Percentiles rank a stretch among this genome's conserved stretches.
Conservation (phyloP, 2,888 invertebrate species). For the Odontomyia ornata region DNA sequence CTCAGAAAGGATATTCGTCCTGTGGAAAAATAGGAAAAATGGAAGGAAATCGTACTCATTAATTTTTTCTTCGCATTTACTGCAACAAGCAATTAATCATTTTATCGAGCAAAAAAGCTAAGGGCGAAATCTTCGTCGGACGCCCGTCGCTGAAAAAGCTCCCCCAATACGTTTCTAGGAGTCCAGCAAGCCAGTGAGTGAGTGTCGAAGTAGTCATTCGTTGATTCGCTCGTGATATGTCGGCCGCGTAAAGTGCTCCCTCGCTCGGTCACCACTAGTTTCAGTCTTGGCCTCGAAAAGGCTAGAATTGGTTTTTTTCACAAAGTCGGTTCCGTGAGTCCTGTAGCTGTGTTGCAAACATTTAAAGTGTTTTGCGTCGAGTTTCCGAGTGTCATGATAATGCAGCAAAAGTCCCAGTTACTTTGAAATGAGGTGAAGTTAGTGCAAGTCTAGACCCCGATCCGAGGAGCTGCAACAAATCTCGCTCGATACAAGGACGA, state of each 20-base stretch:
- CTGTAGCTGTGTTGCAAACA: conserved; percentile 1
- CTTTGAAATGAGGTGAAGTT: not conserved
- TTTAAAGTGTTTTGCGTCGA: not conserved
- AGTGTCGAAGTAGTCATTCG: conserved; percentile 24
- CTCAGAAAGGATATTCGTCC: not conserved
- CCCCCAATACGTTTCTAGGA: conserved; percentile 8
- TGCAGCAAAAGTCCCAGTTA: not conserved
- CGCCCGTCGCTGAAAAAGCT: conserved; percentile 34
- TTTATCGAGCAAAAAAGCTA: conserved; percentile 42
- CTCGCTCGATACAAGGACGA: conserved; percentile 9
- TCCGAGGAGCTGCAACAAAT: conserved; percentile 1
- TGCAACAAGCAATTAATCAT: conserved; percentile 49
- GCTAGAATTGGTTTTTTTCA: not conserved
- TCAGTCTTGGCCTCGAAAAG: conserved; percentile 29
- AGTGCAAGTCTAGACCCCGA: conserved; percentile 4
- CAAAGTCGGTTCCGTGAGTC: not conserved
- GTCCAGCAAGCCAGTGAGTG: not conserved
- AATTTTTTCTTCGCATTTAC: conserved; percentile 30
- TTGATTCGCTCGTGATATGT: conserved; percentile 20
- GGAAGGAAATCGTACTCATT: conserved; percentile 7
- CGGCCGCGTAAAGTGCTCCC: conserved; percentile 35
- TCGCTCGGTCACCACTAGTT: conserved; percentile 12
- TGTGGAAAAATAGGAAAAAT: not conserved
- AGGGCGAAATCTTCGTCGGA: conserved; percentile 30
- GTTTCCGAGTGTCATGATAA: conserved; percentile 7